Conservation (phyloP, 2,888 invertebrate species). For the Cheilosia soror region DNA sequence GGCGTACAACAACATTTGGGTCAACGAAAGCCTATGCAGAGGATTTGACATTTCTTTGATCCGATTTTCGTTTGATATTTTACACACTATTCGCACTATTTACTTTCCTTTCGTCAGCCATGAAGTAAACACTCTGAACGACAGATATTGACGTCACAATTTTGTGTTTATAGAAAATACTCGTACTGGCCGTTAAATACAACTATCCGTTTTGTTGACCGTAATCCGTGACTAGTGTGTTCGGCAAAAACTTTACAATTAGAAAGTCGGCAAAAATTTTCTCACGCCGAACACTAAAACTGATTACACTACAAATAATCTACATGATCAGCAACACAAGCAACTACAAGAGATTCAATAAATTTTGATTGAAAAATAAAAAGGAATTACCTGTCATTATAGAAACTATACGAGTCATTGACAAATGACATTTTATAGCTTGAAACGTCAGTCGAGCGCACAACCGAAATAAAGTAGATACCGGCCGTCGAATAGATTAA, state of each 20-base stretch:
- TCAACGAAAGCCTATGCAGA: not conserved
- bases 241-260: not conserved
- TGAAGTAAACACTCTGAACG: not conserved
- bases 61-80: not conserved
- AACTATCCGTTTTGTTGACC: not conserved
- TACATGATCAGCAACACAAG: slow-evolving; percentile 24
- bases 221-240: not conserved
- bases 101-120: not conserved
- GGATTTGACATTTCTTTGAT: not conserved
- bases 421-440: slow-evolving; percentile 79
- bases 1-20: not conserved
- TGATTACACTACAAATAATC: not conserved
- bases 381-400: slow-evolving; percentile 70
- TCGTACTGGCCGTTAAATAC: not conserved
- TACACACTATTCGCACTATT: not conserved
- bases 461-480: slow-evolving; percentile 35
- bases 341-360: slow-evolving; percentile 40
- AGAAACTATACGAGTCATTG: slow-evolving; percentile 81
- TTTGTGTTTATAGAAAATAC: too few relatives aligned
- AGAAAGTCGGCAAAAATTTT: not conserved
- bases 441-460: slow-evolving; percentile 40
- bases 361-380: slow-evolving; percentile 60
- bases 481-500: slow-evolving; percentile 31
- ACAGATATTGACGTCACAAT: not conserved
- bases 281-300: not conserved